phyloP scores from a whole-genome alignment of 2,888 invertebrate species.

The Altica lythri region DNA sequence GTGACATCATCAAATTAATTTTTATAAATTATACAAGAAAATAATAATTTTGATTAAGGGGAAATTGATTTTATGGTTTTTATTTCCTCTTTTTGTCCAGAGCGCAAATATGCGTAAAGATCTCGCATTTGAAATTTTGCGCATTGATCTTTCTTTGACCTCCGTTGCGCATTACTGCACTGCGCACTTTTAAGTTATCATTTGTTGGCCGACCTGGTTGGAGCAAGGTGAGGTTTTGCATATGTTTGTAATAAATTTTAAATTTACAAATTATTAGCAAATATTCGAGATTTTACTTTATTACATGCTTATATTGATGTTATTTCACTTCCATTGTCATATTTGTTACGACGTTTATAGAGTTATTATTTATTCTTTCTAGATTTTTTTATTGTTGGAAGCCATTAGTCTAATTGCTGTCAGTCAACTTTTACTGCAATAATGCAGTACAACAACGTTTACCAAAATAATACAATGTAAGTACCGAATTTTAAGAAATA shows the following conservation, averaged over 20 bases:
- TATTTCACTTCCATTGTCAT: too few relatives aligned
- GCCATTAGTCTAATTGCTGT: conserved; percentile 44
- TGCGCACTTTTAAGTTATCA: conserved; percentile 47
- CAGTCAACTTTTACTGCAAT: conserved; percentile 50
- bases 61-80: background rate
- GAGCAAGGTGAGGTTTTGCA: conserved; percentile 45
- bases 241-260: conserved; percentile 27
- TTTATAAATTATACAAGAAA: background rate
- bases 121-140: background rate
- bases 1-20: background rate
- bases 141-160: conserved; percentile 16
- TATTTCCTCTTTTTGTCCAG: conserved; percentile 14
- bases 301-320: too few relatives aligned
- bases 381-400: conserved; percentile 43
- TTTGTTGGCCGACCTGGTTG: conserved; percentile 66
- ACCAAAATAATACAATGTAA: conserved; percentile 69
- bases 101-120: conserved; percentile 17
- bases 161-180: conserved; percentile 18
- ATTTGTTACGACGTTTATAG: background rate
- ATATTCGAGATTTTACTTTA: too few relatives aligned
- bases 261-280: conserved; percentile 6
- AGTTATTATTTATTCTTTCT: conserved; percentile 36
- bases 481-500: too few relatives aligned
- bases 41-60: background rate
- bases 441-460: conserved; percentile 60